Evolutionary conservation across 2,888 invertebrate species (phyloP).

Genomic region (Beris morrisii): DNA sequence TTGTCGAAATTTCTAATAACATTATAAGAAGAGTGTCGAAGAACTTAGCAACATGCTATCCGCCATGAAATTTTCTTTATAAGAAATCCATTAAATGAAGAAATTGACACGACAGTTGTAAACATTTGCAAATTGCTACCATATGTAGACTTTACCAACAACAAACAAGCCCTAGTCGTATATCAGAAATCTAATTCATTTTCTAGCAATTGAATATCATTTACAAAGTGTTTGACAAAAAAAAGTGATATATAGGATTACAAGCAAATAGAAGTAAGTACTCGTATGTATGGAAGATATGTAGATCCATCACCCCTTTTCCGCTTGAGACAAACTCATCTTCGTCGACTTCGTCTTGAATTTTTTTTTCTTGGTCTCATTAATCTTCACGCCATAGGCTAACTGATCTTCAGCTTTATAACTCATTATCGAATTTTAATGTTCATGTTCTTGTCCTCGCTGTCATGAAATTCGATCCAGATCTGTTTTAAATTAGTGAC

Average conservation of each 20-base stretch:
- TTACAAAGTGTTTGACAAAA: neutral
- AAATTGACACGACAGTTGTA: no score
- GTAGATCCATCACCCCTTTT: constrained; percentile 5
- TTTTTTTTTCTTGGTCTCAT: constrained; percentile 26
- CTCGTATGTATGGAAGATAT: neutral
- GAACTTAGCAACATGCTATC: no score
- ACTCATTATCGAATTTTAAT: constrained; percentile 31
- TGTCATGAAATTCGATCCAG: constrained; percentile 42
- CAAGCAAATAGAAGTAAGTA: neutral
- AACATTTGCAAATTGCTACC: constrained; percentile 5
- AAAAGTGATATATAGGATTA: neutral
- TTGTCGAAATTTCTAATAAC: no score
- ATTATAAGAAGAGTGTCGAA: no score
- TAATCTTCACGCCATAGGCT: constrained; percentile 26
- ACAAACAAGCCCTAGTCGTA: neutral
- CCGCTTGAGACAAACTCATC: neutral
- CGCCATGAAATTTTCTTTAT: no score
- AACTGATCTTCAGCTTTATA: constrained; percentile 31
- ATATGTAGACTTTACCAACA: neutral
- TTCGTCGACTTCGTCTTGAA: neutral
- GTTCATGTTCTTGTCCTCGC: constrained; percentile 33
- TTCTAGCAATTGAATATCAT: neutral
- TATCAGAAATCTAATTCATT: neutral
- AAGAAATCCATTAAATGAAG: no score
- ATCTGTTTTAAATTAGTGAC: constrained; percentile 44